A percentile compares a stretch with the other conserved stretches of the same genome.
phyloP scores from a whole-genome alignment of 2,113 vertebrate genomes.

The Xiphophorus maculatus region DNA sequence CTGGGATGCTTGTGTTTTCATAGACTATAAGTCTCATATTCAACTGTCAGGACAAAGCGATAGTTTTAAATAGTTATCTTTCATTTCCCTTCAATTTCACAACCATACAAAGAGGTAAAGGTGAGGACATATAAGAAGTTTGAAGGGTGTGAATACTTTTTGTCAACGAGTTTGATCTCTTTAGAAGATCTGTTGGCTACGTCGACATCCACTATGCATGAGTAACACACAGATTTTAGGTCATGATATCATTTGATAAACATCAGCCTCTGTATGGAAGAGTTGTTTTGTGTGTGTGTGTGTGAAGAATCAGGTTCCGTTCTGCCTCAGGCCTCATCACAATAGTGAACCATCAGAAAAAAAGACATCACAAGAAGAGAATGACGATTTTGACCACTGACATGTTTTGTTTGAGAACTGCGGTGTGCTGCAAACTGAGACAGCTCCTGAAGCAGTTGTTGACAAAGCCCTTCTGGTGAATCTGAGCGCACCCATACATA shows the following conservation, averaged over 20 bases:
- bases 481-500: constrained; percentile 13
- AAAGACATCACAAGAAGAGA: background rate
- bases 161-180: background rate
- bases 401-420: constrained; percentile 31
- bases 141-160: background rate
- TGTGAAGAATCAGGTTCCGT: constrained; percentile 4
- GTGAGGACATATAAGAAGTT: background rate
- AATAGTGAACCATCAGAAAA: background rate
- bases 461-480: constrained; percentile 27
- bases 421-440: constrained; percentile 8
- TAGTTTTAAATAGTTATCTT: too few relatives aligned
- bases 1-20: too few relatives aligned
- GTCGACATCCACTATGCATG: background rate
- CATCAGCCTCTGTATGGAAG: background rate
- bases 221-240: background rate
- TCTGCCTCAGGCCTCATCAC: background rate
- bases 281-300: background rate
- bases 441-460: constrained; percentile 1
- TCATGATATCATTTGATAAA: background rate
- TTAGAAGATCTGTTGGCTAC: background rate
- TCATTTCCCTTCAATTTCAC: too few relatives aligned
- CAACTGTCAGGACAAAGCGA: too few relatives aligned
- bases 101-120: too few relatives aligned
- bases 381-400: constrained; percentile 15
- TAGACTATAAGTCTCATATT: too few relatives aligned